Conservation (phyloP, 1,140 invertebrate species). For the Brachionus asplanchnoidis region DNA sequence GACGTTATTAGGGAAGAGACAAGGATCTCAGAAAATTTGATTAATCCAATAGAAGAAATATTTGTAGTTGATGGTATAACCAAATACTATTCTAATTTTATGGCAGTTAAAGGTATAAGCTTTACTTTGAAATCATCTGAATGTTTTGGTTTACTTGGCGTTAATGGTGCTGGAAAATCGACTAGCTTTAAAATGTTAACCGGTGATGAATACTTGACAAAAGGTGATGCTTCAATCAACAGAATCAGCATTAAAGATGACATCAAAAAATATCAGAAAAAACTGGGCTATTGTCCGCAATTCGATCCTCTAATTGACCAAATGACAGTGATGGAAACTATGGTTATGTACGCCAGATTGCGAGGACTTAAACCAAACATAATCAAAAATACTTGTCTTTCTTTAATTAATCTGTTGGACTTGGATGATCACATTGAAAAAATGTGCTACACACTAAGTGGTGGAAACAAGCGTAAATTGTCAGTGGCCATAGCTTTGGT, state of each 20-base stretch:
- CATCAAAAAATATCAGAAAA: slow-evolving; percentile 50
- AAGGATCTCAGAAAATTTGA: not conserved
- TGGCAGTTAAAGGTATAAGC: slow-evolving; percentile 45
- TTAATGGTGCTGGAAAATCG: slow-evolving; percentile 80
- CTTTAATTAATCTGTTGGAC: slow-evolving; percentile 11
- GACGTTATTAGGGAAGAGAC: slow-evolving; percentile 13
- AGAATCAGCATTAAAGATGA: slow-evolving; percentile 51
- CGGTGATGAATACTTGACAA: slow-evolving; percentile 47
- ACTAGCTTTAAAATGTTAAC: slow-evolving; percentile 78
- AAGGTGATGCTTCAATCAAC: slow-evolving; percentile 44
- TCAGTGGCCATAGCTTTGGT: slow-evolving; percentile 57
- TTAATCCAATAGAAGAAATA: slow-evolving; percentile 44
- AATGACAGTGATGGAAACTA: slow-evolving; percentile 48
- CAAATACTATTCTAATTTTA: slow-evolving; percentile 64
- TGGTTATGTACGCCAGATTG: slow-evolving; percentile 40
- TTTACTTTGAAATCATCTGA: slow-evolving; percentile 55
- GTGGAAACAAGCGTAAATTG: slow-evolving; percentile 58
- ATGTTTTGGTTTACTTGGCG: slow-evolving; percentile 82
- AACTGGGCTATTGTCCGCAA: slow-evolving; percentile 59
- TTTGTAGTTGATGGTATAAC: slow-evolving; percentile 53
- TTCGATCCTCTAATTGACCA: slow-evolving; percentile 60
- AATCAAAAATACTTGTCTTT: slow-evolving; percentile 9
- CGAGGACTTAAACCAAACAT: slow-evolving; percentile 36
- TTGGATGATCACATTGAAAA: slow-evolving; percentile 26
- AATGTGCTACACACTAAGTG: slow-evolving; percentile 46